phyloP scores from a whole-genome alignment of 1,140 invertebrate genomes.

The Palaemon carinicauda region DNA sequence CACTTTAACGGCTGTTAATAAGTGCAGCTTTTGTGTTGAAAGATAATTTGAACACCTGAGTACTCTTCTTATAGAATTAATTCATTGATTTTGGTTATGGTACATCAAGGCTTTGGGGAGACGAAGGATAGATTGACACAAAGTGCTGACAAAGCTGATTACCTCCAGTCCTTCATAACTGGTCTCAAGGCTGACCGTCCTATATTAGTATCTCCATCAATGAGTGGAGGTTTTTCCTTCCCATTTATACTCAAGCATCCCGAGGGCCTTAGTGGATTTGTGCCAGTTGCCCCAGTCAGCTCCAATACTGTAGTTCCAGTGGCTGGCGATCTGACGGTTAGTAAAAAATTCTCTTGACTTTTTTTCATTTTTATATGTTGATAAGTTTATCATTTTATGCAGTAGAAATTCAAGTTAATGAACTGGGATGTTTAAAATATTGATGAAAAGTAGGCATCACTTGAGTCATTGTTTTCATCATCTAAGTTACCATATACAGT shows the following conservation, averaged over 20 bases:
- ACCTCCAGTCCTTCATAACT: conserved; percentile 16
- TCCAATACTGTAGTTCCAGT: conserved; percentile 60
- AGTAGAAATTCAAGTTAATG: no score
- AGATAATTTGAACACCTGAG: no score
- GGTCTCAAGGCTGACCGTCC: conserved; percentile 48
- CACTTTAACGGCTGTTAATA: no score
- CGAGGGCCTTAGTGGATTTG: conserved; percentile 62
- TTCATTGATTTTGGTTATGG: no score
- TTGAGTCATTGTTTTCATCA: no score
- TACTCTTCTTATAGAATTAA: no score
- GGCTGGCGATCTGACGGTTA: conserved; percentile 17
- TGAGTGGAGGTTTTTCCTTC: conserved; percentile 67
- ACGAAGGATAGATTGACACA: not conserved
- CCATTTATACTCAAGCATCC: conserved; percentile 63
- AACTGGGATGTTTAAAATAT: no score
- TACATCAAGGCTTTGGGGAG: conserved; percentile 33
- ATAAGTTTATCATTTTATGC: no score
- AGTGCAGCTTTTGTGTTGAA: no score
- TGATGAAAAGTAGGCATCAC: no score
- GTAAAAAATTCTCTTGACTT: not conserved
- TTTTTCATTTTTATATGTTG: not conserved
- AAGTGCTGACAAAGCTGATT: conserved; percentile 22
- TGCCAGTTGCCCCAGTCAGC: conserved; percentile 66
- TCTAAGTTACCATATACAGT: no score
- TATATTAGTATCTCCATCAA: conserved; percentile 66